Evolutionary conservation across 2,888 invertebrate genomes (phyloP), one percentile per base, ranked within the genome.

Genomic region (Epistrophella euchroma): DNA sequence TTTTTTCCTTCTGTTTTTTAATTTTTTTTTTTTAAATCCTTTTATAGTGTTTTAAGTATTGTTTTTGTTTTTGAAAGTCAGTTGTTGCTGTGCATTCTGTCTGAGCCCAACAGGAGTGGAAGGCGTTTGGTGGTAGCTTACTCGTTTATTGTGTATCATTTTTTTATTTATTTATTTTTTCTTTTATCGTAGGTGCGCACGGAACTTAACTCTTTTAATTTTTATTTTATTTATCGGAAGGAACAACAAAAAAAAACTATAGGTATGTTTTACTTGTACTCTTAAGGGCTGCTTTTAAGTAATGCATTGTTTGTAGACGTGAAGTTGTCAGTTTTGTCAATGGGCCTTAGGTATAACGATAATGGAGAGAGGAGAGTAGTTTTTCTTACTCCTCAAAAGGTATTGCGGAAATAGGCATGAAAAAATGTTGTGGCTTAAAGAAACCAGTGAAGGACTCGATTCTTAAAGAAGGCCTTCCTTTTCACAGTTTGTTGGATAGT

Each of bases 1-100:
- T 71, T 35, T 2, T 17, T 35, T 35, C 15, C 25, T 66, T 72
- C 60, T 84, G 74, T 56, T 66, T 78, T 84, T 28, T 1, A n/a
- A 71, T 84, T 7, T 7, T 32, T 32, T 32, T 7, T 32, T 32
- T 32, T 32, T 0, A 9, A 79, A 79, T 76, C 76, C 71, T 43
- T 76, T 76, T 81, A 76, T 64, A 81, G 55, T 71, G 71, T 43
- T 81, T 45, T 76, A 22, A 70, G 75, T 64, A 76, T 79, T 71
- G 64, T 71, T 76, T 66, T 73, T 79, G 25, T 76, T 32, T 72
- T 66, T 68, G 45, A 32, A 47, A 66, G 32, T 15, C 55, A 58
- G 40, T 70, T 64, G 45, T 13, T 74, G 40, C 11, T 5, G 32
- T 32, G 50, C 3, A 35, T 43, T 60, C 25, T 64, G 35, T 37